Evolutionary conservation across 2,113 vertebrate genomes (phyloP), one percentile per base, ranked within the genome.

Genomic region (Thamnophis sirtalis): DNA sequence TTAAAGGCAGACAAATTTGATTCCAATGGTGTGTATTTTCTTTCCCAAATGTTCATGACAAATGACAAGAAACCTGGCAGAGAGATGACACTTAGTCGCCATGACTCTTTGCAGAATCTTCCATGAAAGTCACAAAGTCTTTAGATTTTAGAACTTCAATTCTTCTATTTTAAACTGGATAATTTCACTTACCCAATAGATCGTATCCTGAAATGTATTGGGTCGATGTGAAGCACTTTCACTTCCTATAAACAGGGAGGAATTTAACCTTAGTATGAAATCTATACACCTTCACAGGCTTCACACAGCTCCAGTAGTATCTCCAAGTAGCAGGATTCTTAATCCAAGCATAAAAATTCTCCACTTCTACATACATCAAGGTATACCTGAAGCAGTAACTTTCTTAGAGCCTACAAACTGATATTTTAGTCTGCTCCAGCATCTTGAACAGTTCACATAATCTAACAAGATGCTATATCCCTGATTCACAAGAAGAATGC

Each of bases 171-270:
- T 84, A 53, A 63, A 89, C 9, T 28, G 53, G 8, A 33, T 86
- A 3, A 38, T 90, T 94, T 84, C 90, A 96, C 97, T 97, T 96
- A 99, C 99, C 99, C 99, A 93, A 99, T 98, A 2, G 99, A 99
- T 51, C 99, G 98, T 49, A 99, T 98, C 96, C 93, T 99, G 94
- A 98, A 99, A 49, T 88, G 97, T 90, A 96, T 97, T 96, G 98
- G 96, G 95, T 99, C 99, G 3, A 99, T 96, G 91, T 96, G 94
- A 89, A 99, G 92, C 84, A 99, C 99, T 96, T 99, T 99, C 26
- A 99, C 97, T 94, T 99, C 99, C 99, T 99, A 92, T 73, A 96
- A 73, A 94, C 21, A 87, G 97, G 2, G 2, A 0, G 48, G 38
- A 60, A 87, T 60, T 19, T 55, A 94, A 55, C 13, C 93, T 89